Evolutionary conservation across 1,140 invertebrate genomes (phyloP), one percentile per base, ranked within the genome.

Genomic region (Macrotrachela quadricornifera): DNA sequence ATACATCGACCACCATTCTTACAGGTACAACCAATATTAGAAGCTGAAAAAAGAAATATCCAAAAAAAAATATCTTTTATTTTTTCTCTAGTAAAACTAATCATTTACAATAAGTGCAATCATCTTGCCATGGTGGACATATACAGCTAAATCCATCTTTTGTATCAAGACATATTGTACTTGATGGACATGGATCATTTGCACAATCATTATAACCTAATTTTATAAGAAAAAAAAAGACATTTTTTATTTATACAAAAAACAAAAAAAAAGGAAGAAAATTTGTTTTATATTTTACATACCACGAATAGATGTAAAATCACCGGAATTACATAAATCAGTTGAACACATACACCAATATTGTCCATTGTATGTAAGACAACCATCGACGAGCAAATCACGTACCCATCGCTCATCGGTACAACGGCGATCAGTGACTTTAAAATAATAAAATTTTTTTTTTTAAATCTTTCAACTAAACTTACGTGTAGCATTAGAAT

Each of bases 1-100:
- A 80, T 67, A 61, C 90, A 96, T 0, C 77, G 80, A 0, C 85
- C 90, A 30, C 49, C 49, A 50, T 57, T 56, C 13, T 37, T 18
- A 43, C 53, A 54, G 38, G 39, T 42, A 39, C 53, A 54, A 2
- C 51, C 51, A 17, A 53, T 14, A 48, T 46, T 53, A 1, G 15
- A 36, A 4, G 12, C 13, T 46, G 13, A 46, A 4, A 46, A 8
- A 6, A 6, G 12, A 13, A 46, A 15, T 6, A 13, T 8, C 13
- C 2, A n/a, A 13, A 13, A 1, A 12, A 41, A 11, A 41, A 41
- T 41, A 6, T 41, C 11, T 3, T 13, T n/a, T 3, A 36, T 6
- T 36, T n/a, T n/a, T n/a, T n/a, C n/a, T n/a, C n/a, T n/a, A n/a
- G n/a, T 46, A 18, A 13, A n/a, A 2, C 3, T 13, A 46, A 13